Conservation (phyloP, 30 jellyfish, hydroid and myxozoan genomes). For the Cassiopea andromeda region DNA sequence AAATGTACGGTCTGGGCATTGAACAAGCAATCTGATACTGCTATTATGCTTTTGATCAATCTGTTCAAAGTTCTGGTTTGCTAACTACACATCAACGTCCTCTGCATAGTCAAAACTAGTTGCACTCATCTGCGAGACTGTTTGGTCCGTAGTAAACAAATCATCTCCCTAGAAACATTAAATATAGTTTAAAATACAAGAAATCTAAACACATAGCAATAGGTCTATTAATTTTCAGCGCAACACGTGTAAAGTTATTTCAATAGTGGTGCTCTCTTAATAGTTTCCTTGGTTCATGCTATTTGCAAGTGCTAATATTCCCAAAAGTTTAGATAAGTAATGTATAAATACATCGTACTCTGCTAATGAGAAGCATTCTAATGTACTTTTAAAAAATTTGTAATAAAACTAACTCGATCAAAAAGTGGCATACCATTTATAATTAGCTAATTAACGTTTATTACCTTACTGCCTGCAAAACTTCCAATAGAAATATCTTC, state of each 20-base stretch:
- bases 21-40: too few species aligned
- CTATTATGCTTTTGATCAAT: too few species aligned
- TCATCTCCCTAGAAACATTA: constrained; percentile 77
- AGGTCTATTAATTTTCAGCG: background rate
- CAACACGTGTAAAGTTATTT: background rate
- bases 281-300: too few species aligned
- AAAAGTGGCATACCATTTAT: too few species aligned
- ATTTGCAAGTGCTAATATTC: too few species aligned
- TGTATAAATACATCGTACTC: too few species aligned
- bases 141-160: constrained; percentile 87
- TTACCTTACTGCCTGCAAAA: constrained; percentile 96
- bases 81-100: constrained; percentile 74
- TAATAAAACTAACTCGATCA: too few species aligned
- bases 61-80: too few species aligned
- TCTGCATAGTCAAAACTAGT: constrained; percentile 89
- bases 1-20: too few species aligned
- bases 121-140: constrained; percentile 93
- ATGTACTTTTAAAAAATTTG: too few species aligned
- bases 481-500: constrained; percentile 97
- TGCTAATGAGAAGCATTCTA: too few species aligned
- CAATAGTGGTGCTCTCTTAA: background rate
- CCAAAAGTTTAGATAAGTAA: too few species aligned
- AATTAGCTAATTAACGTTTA: background rate
- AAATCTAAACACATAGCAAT: background rate
- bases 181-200: background rate